Evolutionary conservation across 1,140 invertebrate genomes (phyloP), one percentile per base, ranked within the genome.

Genomic region (Parasteatoda tepidariorum): DNA sequence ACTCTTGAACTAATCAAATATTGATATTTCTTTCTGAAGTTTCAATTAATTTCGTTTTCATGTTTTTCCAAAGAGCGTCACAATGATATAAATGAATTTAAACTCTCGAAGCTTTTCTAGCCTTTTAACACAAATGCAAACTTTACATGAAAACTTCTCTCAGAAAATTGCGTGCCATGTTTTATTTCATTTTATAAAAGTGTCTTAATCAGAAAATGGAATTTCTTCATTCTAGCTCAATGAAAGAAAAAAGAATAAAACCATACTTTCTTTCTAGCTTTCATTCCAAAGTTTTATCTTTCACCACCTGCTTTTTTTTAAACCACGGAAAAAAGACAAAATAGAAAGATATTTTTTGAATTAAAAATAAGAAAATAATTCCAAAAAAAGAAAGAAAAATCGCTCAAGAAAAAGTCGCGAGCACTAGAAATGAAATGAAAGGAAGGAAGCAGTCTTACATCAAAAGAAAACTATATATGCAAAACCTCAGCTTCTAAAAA

Each of bases 391-490:
- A 38, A 24, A 68, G 31, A 66, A 24, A 41, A 24, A 68, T 41
- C 9, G 18, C 38, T 48, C 18, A 18, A 48, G 38, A 18, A 48
- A 28, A 66, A 64, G 24, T 38, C 57, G 4, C 61, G 31, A 9
- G 2, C 26, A 15, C 26, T 28, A 34, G 64, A 34, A 38, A 34
- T 30, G 24, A 34, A 67, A n/a, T 48, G 38, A 31, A 76, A 79
- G 30, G 31, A 34, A 18, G 33, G 7, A 38, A 67, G 48, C 31
- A 15, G 33, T 18, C 24, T 28, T 34, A 79, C 75, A 79, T 79
- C 75, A 79, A 79, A 76, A 66, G 75, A 34, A 79, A 79, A 30
- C 48, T 18, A 79, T 68, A 79, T 48, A 13, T 62, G 59, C 41
- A 76, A 33, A 74, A 33, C 57, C 54, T 57, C 55, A 48, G 66